Evolutionary conservation across 2,888 invertebrate genomes (phyloP), one percentile per base, ranked within the genome.

Genomic region (Capitulum mitella): DNA sequence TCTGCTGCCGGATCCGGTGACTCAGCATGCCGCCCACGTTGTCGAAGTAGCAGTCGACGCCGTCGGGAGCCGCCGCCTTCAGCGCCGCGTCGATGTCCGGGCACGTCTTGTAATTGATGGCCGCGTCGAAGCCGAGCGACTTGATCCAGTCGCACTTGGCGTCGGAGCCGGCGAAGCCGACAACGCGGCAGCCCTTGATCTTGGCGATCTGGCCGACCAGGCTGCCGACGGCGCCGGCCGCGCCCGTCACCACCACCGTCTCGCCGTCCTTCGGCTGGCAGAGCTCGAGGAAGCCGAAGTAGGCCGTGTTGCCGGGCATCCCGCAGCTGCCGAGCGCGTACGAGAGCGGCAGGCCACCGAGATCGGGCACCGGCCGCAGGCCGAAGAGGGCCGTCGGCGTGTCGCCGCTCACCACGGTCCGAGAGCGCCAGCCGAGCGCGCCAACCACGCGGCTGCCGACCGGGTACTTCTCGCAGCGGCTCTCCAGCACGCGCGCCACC

Each of bases 121-220:
- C 91, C 81, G 86, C 85, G 84, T 93, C 91, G 83, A 92, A 92
- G 10, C 90, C 89, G 2, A 92, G 85, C 78, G 90, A 89, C 29
- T 10, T n/a, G 32, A 92, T 84, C 91, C 74, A 74, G 26, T 89
- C 86, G 82, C 90, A 90, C 87, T 93, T 93, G 37, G 89, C 90
- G 82, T 92, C 89, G 8, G 90, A 88, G 0, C 92, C 92, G n/a
- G 91, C 90, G 82, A 91, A 89, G 6, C 92, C 93, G 82, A 93
- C 90, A 0, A 92, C 92, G 79, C 85, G 88, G 83, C 91, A 90
- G 54, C 85, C 85, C 85, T 90, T 88, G 77, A 90, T 88, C 86
- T 92, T 93, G 1, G 90, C 93, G 81, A 93, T 91, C 87, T 93
- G 93, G 2, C 93, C 93, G 43, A 92, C 93, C 77, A 91, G 88